Conservation (phyloP, 2,113 vertebrate species). For the Triplophysa tibetana region DNA sequence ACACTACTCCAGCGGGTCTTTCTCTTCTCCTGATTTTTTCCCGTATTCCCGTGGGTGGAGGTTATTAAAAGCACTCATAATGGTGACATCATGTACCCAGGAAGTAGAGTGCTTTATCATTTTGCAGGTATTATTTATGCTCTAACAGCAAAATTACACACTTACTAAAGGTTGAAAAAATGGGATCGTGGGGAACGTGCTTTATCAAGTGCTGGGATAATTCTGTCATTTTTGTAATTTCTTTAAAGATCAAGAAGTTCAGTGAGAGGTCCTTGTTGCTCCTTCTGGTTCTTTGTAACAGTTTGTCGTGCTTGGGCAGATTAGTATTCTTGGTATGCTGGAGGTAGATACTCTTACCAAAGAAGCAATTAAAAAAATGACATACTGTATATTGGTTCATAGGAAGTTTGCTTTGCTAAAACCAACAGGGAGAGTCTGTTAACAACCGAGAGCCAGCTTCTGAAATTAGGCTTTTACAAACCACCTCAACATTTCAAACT, state of each 20-base stretch:
- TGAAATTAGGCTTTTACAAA: not conserved
- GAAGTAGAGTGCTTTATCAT: too few species aligned
- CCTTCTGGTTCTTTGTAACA: not conserved
- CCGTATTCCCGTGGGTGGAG: too few species aligned
- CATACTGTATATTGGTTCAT: not conserved
- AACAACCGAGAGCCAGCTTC: not conserved
- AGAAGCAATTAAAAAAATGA: not conserved
- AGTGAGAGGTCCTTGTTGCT: not conserved
- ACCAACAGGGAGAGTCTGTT: not conserved
- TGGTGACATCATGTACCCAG: too few species aligned
- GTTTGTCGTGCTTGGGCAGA: not conserved
- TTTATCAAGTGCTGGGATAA: not conserved
- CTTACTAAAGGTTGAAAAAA: too few species aligned
- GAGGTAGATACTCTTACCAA: not conserved
- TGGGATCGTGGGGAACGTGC: too few species aligned
- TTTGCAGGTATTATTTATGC: too few species aligned
- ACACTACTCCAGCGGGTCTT: too few species aligned
- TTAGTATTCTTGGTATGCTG: not conserved
- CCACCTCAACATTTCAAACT: not conserved
- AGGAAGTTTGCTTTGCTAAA: not conserved
- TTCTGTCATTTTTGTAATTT: not conserved
- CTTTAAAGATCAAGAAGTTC: not conserved
- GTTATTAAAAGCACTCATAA: too few species aligned
- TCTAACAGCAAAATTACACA: too few species aligned
- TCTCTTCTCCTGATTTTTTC: too few species aligned